Percentiles rank a stretch among this genome's conserved stretches.
Evolutionary conservation across 2,113 vertebrate genomes (phyloP).

Genomic region (Todiramphus saurophagus): DNA sequence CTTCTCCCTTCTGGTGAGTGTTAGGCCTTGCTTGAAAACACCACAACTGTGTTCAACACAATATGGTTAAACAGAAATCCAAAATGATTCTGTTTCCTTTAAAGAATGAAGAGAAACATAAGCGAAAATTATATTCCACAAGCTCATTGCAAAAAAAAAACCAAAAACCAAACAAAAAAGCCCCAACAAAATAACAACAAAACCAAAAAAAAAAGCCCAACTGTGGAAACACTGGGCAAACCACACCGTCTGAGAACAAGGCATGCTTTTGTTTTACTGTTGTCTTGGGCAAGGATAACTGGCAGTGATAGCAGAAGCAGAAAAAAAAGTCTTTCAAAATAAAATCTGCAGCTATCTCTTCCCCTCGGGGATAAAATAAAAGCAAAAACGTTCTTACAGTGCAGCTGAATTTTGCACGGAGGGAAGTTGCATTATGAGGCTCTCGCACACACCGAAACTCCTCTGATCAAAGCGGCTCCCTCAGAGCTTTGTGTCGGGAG

Average conservation of each 20-base stretch:
- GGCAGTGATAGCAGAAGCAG: neutral
- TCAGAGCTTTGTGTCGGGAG: neutral
- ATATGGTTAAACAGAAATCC: conserved; percentile 2
- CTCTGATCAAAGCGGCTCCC: neutral
- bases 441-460: neutral
- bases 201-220: too few relatives aligned
- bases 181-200: too few relatives aligned
- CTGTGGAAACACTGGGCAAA: too few relatives aligned
- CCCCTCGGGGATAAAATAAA: neutral
- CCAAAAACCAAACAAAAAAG: neutral
- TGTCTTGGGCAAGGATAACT: neutral
- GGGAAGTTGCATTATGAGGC: neutral
- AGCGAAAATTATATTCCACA: conserved; percentile 29
- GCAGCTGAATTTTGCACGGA: neutral
- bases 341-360: neutral
- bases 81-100: neutral
- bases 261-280: neutral
- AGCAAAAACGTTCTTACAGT: neutral
- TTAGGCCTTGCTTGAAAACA: conserved; percentile 43
- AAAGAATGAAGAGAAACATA: conserved; percentile 19
- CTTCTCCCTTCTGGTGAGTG: conserved; percentile 41
- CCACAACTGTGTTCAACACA: conserved; percentile 30
- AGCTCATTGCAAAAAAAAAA: neutral
- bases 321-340: neutral
- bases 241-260: neutral